phyloP scores from a whole-genome alignment of 1,140 invertebrate genomes.

The Temnothorax longispinosus region DNA sequence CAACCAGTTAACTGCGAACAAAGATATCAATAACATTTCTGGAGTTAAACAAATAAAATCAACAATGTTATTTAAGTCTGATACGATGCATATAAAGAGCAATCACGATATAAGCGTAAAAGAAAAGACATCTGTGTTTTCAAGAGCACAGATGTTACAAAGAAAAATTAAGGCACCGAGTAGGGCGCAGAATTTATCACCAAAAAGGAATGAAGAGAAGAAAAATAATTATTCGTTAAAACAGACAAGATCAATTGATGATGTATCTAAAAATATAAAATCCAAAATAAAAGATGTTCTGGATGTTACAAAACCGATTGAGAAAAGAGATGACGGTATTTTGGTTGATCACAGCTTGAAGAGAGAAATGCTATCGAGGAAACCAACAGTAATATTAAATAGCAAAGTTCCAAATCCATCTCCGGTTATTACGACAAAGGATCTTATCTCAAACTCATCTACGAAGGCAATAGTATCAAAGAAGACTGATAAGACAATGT shows the following conservation, averaged over 20 bases:
- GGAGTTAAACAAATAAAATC: neutral
- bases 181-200: neutral
- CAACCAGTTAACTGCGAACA: neutral
- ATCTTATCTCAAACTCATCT: neutral
- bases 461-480: neutral
- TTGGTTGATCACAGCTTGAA: slow-evolving; percentile 73
- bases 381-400: slow-evolving; percentile 41
- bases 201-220: neutral
- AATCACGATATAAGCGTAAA: neutral
- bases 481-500: neutral
- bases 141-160: neutral
- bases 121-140: neutral
- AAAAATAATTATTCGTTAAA: neutral
- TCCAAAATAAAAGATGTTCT: slow-evolving; percentile 47
- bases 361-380: slow-evolving; percentile 59
- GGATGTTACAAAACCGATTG: slow-evolving; percentile 67
- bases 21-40: neutral
- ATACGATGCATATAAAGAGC: neutral
- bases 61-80: neutral
- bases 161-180: neutral
- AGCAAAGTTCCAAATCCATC: neutral
- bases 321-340: slow-evolving; percentile 72
- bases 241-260: neutral
- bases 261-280: neutral
- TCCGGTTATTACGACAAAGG: neutral